Conservation (phyloP, 2,797 vertebrate species). For the Alauda arvensis region DNA sequence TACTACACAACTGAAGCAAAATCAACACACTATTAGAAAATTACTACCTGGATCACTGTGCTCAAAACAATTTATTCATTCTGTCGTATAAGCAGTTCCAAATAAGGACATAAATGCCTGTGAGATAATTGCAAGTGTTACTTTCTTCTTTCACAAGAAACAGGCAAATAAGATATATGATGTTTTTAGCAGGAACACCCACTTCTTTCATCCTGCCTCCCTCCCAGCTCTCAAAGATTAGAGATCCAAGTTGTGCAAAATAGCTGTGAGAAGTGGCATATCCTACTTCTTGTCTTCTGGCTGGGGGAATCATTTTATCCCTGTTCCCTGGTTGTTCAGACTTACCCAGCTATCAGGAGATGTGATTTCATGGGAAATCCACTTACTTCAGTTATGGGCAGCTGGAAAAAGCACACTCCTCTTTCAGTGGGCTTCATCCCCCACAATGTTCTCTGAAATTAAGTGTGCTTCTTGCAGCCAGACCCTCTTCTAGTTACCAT, state of each 20-base stretch:
- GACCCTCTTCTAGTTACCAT: neutral
- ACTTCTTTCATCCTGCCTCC: neutral
- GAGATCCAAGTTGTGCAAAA: neutral
- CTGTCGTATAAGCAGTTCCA: constrained; percentile 9
- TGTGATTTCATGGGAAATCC: neutral
- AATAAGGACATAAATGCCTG: neutral
- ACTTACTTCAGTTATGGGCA: neutral
- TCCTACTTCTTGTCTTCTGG: neutral
- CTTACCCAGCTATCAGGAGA: neutral
- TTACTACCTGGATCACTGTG: neutral
- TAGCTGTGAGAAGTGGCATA: neutral
- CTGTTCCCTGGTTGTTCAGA: neutral
- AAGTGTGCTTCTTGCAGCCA: neutral
- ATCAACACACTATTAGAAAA: neutral
- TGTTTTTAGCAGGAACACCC: neutral
- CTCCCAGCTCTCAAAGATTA: neutral
- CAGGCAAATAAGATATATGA: neutral
- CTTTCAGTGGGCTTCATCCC: neutral
- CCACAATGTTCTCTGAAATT: neutral
- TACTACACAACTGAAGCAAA: neutral
- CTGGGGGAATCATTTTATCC: neutral
- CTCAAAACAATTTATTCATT: constrained; percentile 35
- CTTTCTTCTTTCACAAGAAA: neutral
- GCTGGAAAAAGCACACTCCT: neutral
- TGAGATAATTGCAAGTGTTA: neutral